These are phyloP conservation scores for Athalia rosae DNA, from an alignment of 2,888 invertebrate genomes.

Conservation along the genomic window DNA sequence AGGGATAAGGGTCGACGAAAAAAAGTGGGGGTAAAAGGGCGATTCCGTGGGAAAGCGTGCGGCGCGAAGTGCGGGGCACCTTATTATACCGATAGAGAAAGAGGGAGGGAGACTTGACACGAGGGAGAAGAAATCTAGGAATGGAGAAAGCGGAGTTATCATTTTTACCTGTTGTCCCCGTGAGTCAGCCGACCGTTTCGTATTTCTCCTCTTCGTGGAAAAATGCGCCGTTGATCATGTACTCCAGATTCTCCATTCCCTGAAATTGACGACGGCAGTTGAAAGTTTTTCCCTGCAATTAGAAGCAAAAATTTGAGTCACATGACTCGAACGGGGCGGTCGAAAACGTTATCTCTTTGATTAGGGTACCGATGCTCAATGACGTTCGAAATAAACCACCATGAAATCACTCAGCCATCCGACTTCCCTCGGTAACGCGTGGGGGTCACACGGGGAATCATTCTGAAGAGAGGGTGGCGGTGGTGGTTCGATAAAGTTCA, in stretches of 20 bases:
- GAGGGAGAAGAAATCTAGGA: too few relatives aligned
- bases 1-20: conserved; percentile 50
- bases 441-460: conserved; percentile 46
- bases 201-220: too few relatives aligned
- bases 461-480: conserved; percentile 43
- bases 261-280: too few relatives aligned
- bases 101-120: too few relatives aligned
- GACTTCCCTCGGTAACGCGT: conserved; percentile 50
- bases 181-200: too few relatives aligned
- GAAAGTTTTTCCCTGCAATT: too few relatives aligned
- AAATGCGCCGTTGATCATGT: too few relatives aligned
- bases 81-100: not conserved
- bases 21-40: conserved; percentile 50
- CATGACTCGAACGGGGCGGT: not conserved
- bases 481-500: conserved; percentile 69
- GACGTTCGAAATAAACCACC: conserved; percentile 52
- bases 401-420: conserved; percentile 64
- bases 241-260: too few relatives aligned
- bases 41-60: conserved; percentile 71
- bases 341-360: not conserved
- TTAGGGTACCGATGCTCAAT: too few relatives aligned
- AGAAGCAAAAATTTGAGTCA: not conserved
- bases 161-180: too few relatives aligned
- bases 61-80: conserved; percentile 54
- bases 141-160: too few relatives aligned